Conservation (phyloP, 2,113 vertebrate genomes). For the Notiomystis cincta region DNA sequence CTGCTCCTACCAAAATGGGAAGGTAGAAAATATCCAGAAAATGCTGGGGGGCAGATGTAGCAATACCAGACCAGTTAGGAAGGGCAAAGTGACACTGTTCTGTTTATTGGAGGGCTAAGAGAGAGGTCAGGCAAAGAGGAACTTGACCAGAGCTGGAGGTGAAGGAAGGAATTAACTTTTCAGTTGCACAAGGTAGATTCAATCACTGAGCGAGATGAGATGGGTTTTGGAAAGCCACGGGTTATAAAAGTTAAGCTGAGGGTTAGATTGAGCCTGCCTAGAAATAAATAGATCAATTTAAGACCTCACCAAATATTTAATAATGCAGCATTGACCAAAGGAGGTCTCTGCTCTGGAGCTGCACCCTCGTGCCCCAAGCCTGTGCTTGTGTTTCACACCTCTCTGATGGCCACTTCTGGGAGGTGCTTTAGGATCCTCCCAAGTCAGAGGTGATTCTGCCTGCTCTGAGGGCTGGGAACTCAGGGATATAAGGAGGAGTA, state of each 20-base stretch:
- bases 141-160: not conserved
- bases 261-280: not conserved
- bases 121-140: not conserved
- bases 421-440: not conserved
- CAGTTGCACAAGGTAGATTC: not conserved
- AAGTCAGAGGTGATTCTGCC: not conserved
- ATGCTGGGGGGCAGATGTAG: not conserved
- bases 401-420: fast-evolving
- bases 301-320: not conserved
- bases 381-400: not conserved
- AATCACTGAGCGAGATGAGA: not conserved
- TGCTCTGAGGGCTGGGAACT: not conserved
- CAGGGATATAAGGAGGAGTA: fast-evolving
- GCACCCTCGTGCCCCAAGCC: not conserved
- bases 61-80: not conserved
- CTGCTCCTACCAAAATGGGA: fast-evolving
- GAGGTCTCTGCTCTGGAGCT: not conserved
- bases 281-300: not conserved
- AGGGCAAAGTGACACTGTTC: not conserved
- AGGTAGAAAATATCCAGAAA: not conserved
- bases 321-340: not conserved
- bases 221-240: not conserved
- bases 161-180: not conserved
- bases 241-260: not conserved
- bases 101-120: not conserved